Base-by-base conservation (phyloP, 2,113 vertebrate species). In the Trinectes maculatus region DNA sequence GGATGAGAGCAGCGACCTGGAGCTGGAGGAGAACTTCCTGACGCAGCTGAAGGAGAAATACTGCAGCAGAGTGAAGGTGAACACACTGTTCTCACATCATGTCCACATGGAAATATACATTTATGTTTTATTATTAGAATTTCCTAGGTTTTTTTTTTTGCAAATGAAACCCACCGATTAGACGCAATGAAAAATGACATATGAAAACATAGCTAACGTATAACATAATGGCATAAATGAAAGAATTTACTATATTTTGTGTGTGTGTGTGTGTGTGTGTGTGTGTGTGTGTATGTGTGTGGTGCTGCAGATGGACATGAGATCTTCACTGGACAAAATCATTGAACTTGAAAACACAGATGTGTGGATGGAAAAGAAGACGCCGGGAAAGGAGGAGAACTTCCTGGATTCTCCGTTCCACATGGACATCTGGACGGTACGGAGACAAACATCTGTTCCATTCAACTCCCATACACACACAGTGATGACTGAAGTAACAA, bases 361-460 rank as follows among this genome's bases (percentile, higher is more conserved):
- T 0, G 2, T 91, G 9, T 92, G 90, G 92, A 73, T 0, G 12
- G n/a, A 71, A 0, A 7, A 9, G 0, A 72, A 15, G 1, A 2
- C 5, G 3, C 91, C 89, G 0, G n/a, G 73, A 0, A 79, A 21
- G n/a, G 76, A 91, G 1, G 91, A 91, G 0, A 21, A 39, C 21
- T 36, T 86, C 24, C 80, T 81, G 15, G 11, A 16, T 36, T 91
- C 90, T 46, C 33, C 56, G 4, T 62, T 92, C 21, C 72, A 71
- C 63, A 89, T 91, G 74, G 91, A 92, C 77, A 83, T 93, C 68
- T 86, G 84, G 80, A 87, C 78, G 74, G 92, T 93, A 77, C 18
- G 63, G n/a, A n/a, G n/a, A n/a, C n/a, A n/a, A n/a, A n/a, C n/a
- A n/a, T n/a, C n/a, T n/a, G n/a, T n/a, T n/a, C n/a, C n/a, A n/a